Conservation (phyloP, 2,888 invertebrate genomes). For the Frankliniella fusca region DNA sequence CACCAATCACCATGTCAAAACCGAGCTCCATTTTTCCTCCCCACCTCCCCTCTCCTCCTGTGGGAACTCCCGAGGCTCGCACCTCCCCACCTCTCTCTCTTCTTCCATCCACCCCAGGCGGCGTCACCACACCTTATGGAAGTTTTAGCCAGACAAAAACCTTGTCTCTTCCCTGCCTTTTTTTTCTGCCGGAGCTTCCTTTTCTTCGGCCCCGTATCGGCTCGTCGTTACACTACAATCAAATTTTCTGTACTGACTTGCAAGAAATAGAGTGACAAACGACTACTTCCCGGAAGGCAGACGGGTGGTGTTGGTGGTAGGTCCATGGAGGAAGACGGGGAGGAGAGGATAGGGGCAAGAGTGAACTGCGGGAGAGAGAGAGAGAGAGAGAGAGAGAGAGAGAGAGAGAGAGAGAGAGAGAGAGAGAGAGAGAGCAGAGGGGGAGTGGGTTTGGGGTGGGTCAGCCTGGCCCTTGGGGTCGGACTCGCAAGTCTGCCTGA, state of each 20-base stretch:
- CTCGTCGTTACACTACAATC: too few relatives aligned
- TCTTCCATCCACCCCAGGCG: too few relatives aligned
- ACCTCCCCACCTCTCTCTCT: not conserved
- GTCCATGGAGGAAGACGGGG: too few relatives aligned
- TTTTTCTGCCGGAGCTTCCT: not conserved
- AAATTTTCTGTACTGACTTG: too few relatives aligned
- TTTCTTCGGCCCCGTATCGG: not conserved
- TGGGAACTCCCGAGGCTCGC: not conserved
- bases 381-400: too few relatives aligned
- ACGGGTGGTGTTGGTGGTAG: not conserved
- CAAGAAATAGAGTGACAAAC: too few relatives aligned
- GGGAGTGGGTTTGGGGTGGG: not conserved
- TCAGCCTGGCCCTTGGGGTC: not conserved
- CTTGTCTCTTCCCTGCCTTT: not conserved
- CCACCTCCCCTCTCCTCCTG: not conserved
- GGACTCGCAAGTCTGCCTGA: not conserved
- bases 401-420: not conserved
- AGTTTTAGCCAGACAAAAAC: not conserved
- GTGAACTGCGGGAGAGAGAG: too few relatives aligned
- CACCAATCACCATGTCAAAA: conserved; percentile 3
- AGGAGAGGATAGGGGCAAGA: too few relatives aligned
- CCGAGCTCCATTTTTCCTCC: not conserved
- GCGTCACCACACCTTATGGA: too few relatives aligned
- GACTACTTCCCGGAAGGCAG: not conserved
- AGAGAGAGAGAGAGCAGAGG: not conserved